Evolutionary conservation across 2,888 invertebrate genomes (phyloP), one percentile per base, ranked within the genome.

Genomic region (Ecdyonurus torrentis): DNA sequence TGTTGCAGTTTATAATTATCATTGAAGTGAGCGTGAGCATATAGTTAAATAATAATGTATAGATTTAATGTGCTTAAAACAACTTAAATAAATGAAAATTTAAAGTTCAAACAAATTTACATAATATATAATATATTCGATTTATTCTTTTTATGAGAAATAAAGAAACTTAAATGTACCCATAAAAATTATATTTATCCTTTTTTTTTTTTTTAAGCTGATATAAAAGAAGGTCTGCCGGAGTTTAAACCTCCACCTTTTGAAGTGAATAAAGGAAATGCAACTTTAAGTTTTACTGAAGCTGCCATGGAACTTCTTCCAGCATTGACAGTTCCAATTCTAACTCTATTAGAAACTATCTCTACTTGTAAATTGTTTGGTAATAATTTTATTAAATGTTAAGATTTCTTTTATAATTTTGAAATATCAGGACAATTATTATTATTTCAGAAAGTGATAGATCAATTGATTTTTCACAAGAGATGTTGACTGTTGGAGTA

Each of bases 401-500:
- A n/a, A n/a, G n/a, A n/a, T n/a, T n/a, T n/a, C n/a, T n/a, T n/a
- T n/a, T n/a, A n/a, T n/a, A n/a, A n/a, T n/a, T n/a, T n/a, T n/a
- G n/a, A n/a, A n/a, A n/a, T n/a, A n/a, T n/a, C n/a, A n/a, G n/a
- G n/a, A n/a, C n/a, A n/a, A n/a, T n/a, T n/a, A n/a, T n/a, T n/a
- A n/a, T n/a, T 37, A 37, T 20, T 55, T 7, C 22, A 72, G 90
- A 89, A 0, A 86, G 86, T 70, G 86, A 87, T 1, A 81, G 81
- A 69, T 76, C 83, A 0, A 80, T 95, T 63, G 89, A 94, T 73
- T 88, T 89, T 0, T 91, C 90, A 0, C 95, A 95, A 73, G 95
- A 96, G 76, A 85, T 96, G 83, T 73, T 94, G 25, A 91, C 94
- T 0, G 75, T 95, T 25, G 91, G 91, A 18, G 72, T 87, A 1